phyloP scores from a whole-genome alignment of 2,797 vertebrate genomes.

The Sternarchorhynchus goeldii region DNA sequence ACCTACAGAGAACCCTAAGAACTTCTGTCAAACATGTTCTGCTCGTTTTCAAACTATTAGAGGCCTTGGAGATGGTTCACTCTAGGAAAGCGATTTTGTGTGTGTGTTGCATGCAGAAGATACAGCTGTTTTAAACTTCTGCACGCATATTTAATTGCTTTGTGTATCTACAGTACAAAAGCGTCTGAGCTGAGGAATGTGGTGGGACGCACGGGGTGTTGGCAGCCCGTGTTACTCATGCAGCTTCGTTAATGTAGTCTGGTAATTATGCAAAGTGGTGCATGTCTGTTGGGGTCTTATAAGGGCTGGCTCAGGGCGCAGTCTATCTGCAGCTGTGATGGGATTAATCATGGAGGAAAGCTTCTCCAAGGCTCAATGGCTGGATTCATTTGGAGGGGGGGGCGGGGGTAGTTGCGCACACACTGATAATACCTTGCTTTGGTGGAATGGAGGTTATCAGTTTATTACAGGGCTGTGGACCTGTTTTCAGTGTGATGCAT shows the following conservation, averaged over 20 bases:
- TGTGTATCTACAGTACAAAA: no score
- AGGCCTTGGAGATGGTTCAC: no score
- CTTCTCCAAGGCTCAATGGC: slow-evolving; percentile 34
- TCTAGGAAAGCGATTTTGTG: no score
- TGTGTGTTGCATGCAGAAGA: no score
- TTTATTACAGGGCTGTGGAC: slow-evolving; percentile 19
- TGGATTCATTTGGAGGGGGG: slow-evolving; percentile 32
- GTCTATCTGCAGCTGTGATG: not conserved
- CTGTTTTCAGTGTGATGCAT: not conserved
- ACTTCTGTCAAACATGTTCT: no score
- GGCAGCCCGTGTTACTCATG: not conserved
- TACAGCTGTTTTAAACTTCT: no score
- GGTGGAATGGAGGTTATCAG: not conserved
- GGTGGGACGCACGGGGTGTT: no score
- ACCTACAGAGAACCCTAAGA: no score
- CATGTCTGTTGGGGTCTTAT: not conserved
- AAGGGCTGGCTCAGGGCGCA: not conserved
- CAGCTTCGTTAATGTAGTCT: not conserved
- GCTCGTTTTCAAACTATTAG: no score
- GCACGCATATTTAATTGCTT: no score
- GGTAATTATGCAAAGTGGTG: not conserved
- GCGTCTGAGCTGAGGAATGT: no score
- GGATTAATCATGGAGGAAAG: slow-evolving; percentile 40
- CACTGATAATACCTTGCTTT: slow-evolving; percentile 25
- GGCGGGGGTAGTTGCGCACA: slow-evolving; percentile 19